These are phyloP conservation scores for Drosophila tripunctata DNA, from an alignment of 2,888 invertebrate genomes.

Conservation along the genomic window DNA sequence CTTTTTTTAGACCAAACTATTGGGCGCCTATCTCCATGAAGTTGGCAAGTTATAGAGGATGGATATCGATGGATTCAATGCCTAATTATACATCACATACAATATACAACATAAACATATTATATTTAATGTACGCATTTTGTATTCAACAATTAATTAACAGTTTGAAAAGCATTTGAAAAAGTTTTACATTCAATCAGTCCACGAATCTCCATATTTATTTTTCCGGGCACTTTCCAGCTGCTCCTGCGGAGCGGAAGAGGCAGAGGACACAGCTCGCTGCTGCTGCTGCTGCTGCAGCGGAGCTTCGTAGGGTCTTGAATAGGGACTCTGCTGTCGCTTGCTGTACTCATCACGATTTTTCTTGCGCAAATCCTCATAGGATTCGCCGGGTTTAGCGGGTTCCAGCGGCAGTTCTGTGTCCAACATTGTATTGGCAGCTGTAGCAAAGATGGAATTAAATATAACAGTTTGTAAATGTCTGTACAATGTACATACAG, in stretches of 20 bases:
- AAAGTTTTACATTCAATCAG: slow-evolving; percentile 60
- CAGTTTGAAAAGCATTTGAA: slow-evolving; percentile 28
- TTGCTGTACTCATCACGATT: slow-evolving; percentile 88
- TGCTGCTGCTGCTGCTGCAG: slow-evolving; percentile 22
- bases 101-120: slow-evolving; percentile 4
- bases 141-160: slow-evolving; percentile 48
- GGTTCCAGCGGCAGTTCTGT: slow-evolving; percentile 84
- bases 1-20: slow-evolving; percentile 90
- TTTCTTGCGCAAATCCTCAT: slow-evolving; percentile 89
- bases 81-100: slow-evolving; percentile 15
- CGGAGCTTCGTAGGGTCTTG: slow-evolving; percentile 69
- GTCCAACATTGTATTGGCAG: slow-evolving; percentile 81
- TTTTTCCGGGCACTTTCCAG: slow-evolving; percentile 64
- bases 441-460: slow-evolving; percentile 28
- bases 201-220: slow-evolving; percentile 84
- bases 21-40: slow-evolving; percentile 95
- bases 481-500: slow-evolving; percentile 80
- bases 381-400: slow-evolving; percentile 86
- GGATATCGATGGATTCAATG: neutral
- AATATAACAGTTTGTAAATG: neutral
- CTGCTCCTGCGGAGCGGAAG: slow-evolving; percentile 14
- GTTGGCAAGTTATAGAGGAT: slow-evolving; percentile 72
- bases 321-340: slow-evolving; percentile 74
- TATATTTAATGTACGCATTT: slow-evolving; percentile 27
- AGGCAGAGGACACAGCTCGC: slow-evolving; percentile 14